Evolutionary conservation across 2,113 vertebrate genomes (phyloP).

Genomic region (Pangasianodon hypophthalmus): DNA sequence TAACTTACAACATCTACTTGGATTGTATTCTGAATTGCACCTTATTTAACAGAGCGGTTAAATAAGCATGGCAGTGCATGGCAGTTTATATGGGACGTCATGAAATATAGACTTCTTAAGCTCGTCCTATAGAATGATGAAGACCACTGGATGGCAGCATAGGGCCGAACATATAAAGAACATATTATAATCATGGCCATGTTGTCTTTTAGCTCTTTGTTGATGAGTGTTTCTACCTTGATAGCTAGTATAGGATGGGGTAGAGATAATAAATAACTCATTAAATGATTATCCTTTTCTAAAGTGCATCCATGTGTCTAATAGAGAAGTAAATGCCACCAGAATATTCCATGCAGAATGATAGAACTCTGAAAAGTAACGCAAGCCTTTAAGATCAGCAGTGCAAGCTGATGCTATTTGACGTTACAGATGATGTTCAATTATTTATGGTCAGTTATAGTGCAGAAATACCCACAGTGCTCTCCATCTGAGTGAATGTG

Average conservation of each 20-base stretch:
- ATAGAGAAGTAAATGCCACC: background rate
- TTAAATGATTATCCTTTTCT: background rate
- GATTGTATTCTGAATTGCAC: background rate
- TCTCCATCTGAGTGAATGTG: background rate
- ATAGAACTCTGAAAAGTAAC: background rate
- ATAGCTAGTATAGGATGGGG: background rate
- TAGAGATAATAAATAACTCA: background rate
- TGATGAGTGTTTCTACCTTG: background rate
- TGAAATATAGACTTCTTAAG: background rate
- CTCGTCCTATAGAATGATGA: background rate
- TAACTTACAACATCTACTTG: background rate
- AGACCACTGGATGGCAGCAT: conserved; percentile 40
- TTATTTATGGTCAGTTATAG: background rate
- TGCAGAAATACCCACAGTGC: background rate
- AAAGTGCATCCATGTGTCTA: background rate
- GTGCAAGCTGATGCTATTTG: background rate
- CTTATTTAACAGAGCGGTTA: background rate
- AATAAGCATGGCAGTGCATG: background rate
- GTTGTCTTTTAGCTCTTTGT: background rate
- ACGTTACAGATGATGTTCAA: background rate
- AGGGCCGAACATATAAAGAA: background rate
- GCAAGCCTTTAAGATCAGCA: background rate
- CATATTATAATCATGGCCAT: background rate
- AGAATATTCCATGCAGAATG: background rate
- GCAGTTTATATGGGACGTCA: background rate